These are phyloP conservation scores for Temnothorax curvispinosus DNA, from an alignment of 1,140 invertebrate genomes.

Conservation along the genomic window DNA sequence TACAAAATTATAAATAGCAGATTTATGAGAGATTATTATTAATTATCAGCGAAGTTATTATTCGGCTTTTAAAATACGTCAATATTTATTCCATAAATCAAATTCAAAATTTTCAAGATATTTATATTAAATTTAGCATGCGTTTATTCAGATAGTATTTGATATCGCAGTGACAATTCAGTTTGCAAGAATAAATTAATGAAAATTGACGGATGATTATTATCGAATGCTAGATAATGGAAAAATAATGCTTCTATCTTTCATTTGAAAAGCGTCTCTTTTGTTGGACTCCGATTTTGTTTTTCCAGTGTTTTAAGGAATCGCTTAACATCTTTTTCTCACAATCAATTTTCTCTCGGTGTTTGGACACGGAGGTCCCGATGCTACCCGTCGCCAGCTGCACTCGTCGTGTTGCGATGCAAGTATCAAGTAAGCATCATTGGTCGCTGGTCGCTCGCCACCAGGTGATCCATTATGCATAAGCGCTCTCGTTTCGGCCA, in stretches of 20 bases:
- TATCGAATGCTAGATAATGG: not conserved
- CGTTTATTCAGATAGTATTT: not conserved
- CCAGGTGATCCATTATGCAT: conserved; percentile 53
- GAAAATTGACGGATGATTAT: not conserved
- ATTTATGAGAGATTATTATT: conserved; percentile 9
- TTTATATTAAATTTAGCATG: not conserved
- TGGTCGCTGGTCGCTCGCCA: not conserved
- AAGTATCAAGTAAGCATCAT: conserved; percentile 53
- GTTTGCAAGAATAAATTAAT: not conserved
- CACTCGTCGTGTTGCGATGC: not conserved
- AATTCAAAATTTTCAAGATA: not conserved
- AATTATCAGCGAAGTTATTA: conserved; percentile 14
- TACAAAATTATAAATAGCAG: not conserved
- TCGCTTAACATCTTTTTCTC: not conserved
- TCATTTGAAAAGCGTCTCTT: too few relatives aligned
- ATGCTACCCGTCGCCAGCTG: not conserved
- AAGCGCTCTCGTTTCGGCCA: conserved; percentile 49
- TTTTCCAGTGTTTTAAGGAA: too few relatives aligned
- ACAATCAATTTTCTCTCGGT: not conserved
- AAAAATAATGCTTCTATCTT: not conserved
- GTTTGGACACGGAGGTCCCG: not conserved
- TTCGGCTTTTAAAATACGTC: not conserved
- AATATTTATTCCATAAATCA: not conserved
- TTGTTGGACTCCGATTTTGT: too few relatives aligned
- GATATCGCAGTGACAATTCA: not conserved